Evolutionary conservation across 1,140 invertebrate genomes (phyloP), one percentile per base, ranked within the genome.

Genomic region (Drosophila punjabiensis): DNA sequence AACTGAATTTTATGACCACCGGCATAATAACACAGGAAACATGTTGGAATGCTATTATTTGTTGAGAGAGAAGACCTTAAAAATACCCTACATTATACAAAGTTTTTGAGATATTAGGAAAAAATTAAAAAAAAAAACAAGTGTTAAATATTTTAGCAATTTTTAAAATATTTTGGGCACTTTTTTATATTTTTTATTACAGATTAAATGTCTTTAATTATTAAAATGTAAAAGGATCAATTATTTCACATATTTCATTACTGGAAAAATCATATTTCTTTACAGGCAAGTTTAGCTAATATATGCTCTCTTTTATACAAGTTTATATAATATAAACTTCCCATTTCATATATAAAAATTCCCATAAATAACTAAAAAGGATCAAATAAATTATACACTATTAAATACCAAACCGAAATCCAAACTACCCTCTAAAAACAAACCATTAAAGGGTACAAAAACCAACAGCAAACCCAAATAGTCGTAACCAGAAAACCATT

Each of bases 1-100:
- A 50, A 66, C 56, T 74, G 20, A 65, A 33, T 79, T 79, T 79
- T 55, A 71, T 79, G 76, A 73, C 67, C 78, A 50, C 6, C 41
- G 55, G 18, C 33, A 52, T 48, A 62, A 60, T 24, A 43, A 61
- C 35, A 61, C n/a, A 37, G 33, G 20, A 35, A 63, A 48, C 43
- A 50, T 50, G 48, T 16, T 39, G 53, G 53, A 16, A 58, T 39
- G 14, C 10, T 11, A 28, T 37, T 60, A 3, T 28, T 24, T 18
- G 13, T 5, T 16, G 13, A n/a, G 5, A 5, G 48, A 18, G 13
- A 14, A n/a, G 32, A 58, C 11, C 8, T 48, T 4, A 9, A 8
- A 28, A 39, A 28, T 56, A 56, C 33, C 18, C 30, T 11, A 45
- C 18, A 45, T 20, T 11, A 3, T 20, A 20, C 13, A 13, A 14